Base-by-base conservation (phyloP, 2,888 invertebrate genomes). In the Tenthredo scrophulariae region DNA sequence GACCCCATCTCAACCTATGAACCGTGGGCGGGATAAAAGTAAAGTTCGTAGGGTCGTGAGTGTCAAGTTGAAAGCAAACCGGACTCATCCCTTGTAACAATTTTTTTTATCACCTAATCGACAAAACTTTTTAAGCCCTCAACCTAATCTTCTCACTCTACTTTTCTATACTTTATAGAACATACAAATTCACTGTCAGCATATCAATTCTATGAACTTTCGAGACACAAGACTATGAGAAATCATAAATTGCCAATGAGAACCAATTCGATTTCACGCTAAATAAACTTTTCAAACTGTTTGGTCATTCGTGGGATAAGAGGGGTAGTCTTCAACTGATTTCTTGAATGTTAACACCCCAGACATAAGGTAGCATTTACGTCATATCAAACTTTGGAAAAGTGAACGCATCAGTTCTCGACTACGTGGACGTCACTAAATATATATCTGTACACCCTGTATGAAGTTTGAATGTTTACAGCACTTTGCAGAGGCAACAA, bases 31-130 rank as follows among this genome's bases (percentile, higher is more conserved):
- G 43, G 74, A 43, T 74, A 74, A 74, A 74, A 74, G 43, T 74
- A 74, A 74, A 74, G 74, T 74, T 74, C 74, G 74, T 43, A 74
- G 74, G 74, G 22, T 74, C 74, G 43, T 74, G 74, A 74, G 74
- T 74, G 74, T 43, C 74, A 74, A 74, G 74, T 74, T 74, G 74
- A 74, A 74, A 43, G 29, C 74, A n/a, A 74, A 74, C 74, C 22
- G 74, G 74, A 43, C 74, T 74, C 74, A 74, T 67, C 74, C 74
- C 74, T 74, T 43, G 74, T 74, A 43, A 43, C 74, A 74, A 74
- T 40, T 74, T 40, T 40, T 74, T 43, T 74, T 74, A 43, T 74
- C 40, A 74, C 74, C 43, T 43, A 40, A 74, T 43, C 74, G 43
- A 74, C 74, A 74, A 74, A 74, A 74, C 37, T 40, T 74, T 74